Base-by-base conservation (phyloP, 2,113 vertebrate species). In the Nematolebias whitei region DNA sequence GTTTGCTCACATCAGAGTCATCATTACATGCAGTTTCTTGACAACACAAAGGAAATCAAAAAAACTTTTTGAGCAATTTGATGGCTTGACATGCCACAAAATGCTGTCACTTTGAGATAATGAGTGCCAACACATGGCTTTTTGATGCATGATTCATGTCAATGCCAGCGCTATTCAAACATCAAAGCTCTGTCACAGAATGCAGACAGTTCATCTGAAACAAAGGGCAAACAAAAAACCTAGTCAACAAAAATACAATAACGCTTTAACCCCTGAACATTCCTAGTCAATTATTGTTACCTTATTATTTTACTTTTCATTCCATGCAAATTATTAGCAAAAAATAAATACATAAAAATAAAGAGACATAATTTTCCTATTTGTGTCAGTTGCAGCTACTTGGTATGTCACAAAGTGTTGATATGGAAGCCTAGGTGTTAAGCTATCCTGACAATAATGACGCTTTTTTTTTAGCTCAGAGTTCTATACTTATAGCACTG, bases 41-140 rank as follows among this genome's bases (percentile, higher is more conserved):
- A 62, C 20, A 65, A 52, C 14, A 47, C 54, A 0, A 50, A 40
- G 44, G 16, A 68, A 69, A 62, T 63, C 19, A 5, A 74, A 81
- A n/a, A 57, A 51, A 44, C 38, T 67, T 63, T 61, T 35, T 35
- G 38, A 74, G 32, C 1, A 24, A n/a, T 65, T 61, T 68, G 66
- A 74, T 68, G 70, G 45, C 44, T 81, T 69, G 65, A 69, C 60
- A 76, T 65, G 67, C 55, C 63, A 68, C 53, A 48, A 71, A 72
- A 60, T 38, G 60, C 63, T 71, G 74, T 72, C 74, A 72, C 23
- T 69, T 26, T 57, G 23, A 71, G 63, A 75, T 71, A 78, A 45
- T 24, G 19, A 39, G 56, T 63, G 64, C 75, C 78, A 78, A 72
- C 64, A 38, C 55, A 32, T 19, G 52, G 44, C 63, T 71, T 80